These are phyloP conservation scores for Drosophila auraria DNA, from an alignment of 1,140 invertebrate genomes.

Conservation along the genomic window DNA sequence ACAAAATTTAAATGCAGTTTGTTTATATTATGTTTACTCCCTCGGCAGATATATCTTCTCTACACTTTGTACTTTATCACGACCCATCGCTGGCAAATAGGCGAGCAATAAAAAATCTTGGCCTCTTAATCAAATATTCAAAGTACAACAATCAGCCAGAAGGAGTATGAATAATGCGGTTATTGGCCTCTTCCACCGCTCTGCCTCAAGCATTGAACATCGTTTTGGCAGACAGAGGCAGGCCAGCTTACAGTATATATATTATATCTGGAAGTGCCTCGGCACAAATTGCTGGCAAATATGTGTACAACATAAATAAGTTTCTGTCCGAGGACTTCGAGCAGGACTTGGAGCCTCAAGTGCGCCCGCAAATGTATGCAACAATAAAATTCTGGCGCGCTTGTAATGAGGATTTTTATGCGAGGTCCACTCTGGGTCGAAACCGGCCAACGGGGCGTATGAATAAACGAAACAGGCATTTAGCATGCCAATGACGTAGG, in stretches of 20 bases:
- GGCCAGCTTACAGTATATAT: slow-evolving; percentile 35
- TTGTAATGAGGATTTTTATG: slow-evolving; percentile 64
- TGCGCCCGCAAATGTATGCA: slow-evolving; percentile 56
- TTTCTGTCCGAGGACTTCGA: slow-evolving; percentile 1
- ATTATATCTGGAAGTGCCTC: slow-evolving; percentile 28
- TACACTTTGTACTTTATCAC: slow-evolving; percentile 15
- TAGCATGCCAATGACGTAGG: slow-evolving; percentile 40
- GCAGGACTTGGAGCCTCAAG: slow-evolving; percentile 5
- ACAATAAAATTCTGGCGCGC: slow-evolving; percentile 64
- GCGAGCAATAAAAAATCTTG: slow-evolving; percentile 45
- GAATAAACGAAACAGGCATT: slow-evolving; percentile 63
- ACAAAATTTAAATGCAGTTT: slow-evolving; percentile 14
- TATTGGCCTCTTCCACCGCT: slow-evolving; percentile 47
- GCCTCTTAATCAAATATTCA: slow-evolving; percentile 58
- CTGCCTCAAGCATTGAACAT: slow-evolving; percentile 15
- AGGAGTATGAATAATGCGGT: slow-evolving; percentile 59
- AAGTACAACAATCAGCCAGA: slow-evolving; percentile 46
- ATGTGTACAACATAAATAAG: slow-evolving; percentile 77
- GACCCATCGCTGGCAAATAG: slow-evolving; percentile 9
- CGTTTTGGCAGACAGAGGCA: slow-evolving; percentile 60
- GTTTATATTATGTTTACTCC: neutral
- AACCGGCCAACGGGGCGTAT: slow-evolving; percentile 58
- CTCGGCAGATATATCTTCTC: neutral
- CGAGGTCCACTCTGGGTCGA: slow-evolving; percentile 37
- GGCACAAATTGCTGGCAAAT: slow-evolving; percentile 76